These are phyloP conservation scores for Syngnathus typhle DNA, from an alignment of 2,113 vertebrate species.

Conservation along the genomic window DNA sequence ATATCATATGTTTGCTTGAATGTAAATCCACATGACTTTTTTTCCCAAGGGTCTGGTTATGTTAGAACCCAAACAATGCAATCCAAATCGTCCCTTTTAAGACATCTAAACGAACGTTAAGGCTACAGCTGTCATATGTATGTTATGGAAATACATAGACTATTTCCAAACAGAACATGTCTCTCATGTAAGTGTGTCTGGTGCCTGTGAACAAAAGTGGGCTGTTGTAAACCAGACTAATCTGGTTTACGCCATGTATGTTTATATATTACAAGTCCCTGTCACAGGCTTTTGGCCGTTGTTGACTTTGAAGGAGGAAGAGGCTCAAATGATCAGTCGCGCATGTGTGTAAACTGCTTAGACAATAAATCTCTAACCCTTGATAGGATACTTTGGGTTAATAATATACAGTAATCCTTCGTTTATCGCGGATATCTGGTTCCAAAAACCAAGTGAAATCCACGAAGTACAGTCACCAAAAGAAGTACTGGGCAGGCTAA, in stretches of 20 bases:
- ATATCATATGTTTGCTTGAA: constrained; percentile 15
- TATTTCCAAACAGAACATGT: constrained; percentile 25
- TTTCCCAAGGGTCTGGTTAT: constrained; percentile 5
- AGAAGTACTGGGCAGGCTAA: too few relatives aligned
- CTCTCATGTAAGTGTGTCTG: constrained; percentile 9
- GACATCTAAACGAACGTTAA: constrained; percentile 3
- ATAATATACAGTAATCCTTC: too few relatives aligned
- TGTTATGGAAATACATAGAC: not conserved
- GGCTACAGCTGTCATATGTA: constrained; percentile 35
- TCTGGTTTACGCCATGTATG: constrained; percentile 18
- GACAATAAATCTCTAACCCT: not conserved
- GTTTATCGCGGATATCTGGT: too few relatives aligned
- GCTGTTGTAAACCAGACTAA: constrained; percentile 16
- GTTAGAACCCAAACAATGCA: constrained; percentile 37
- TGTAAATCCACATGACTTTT: constrained; percentile 28
- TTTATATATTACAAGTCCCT: not conserved
- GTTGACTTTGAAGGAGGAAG: not conserved
- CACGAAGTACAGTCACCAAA: too few relatives aligned
- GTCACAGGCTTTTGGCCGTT: not conserved
- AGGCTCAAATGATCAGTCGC: not conserved
- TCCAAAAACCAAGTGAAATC: too few relatives aligned
- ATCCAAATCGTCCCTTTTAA: constrained; percentile 29
- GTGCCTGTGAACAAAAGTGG: constrained; percentile 24
- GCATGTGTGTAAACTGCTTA: not conserved
- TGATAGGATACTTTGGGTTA: not conserved